Percentiles rank a stretch among this genome's conserved stretches.
phyloP scores from a whole-genome alignment of 2,888 invertebrate species.

The Opisthograptis luteolata region DNA sequence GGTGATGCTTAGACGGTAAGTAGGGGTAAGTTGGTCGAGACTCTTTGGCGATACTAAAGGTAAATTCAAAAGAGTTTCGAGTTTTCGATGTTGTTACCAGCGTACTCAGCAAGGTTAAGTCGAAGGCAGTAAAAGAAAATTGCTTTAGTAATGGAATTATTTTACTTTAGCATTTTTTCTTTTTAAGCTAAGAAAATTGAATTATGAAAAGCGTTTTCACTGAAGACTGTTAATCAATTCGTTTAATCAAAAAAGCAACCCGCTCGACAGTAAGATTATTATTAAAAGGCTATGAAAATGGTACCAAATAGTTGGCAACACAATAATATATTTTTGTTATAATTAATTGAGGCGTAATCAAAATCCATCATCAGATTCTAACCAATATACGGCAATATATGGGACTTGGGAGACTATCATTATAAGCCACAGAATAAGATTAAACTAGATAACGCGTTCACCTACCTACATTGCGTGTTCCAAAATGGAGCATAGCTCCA shows the following conservation, averaged over 20 bases:
- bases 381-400: too few relatives aligned
- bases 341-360: too few relatives aligned
- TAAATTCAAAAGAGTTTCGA: slow-evolving; percentile 75
- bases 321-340: too few relatives aligned
- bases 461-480: too few relatives aligned
- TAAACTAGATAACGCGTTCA: too few relatives aligned
- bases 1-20: neutral
- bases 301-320: too few relatives aligned
- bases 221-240: slow-evolving; percentile 39
- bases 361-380: too few relatives aligned
- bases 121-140: slow-evolving; percentile 62
- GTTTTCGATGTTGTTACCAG: slow-evolving; percentile 55
- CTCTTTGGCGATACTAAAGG: slow-evolving; percentile 69
- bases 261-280: slow-evolving; percentile 12
- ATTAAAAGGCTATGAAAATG: slow-evolving; percentile 12
- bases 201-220: slow-evolving; percentile 44
- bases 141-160: slow-evolving; percentile 62
- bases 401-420: too few relatives aligned
- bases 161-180: slow-evolving; percentile 54
- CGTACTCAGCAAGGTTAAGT: slow-evolving; percentile 53
- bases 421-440: too few relatives aligned
- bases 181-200: slow-evolving; percentile 47
- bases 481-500: too few relatives aligned
- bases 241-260: slow-evolving; percentile 27
- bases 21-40: slow-evolving; percentile 31